Percentiles rank a stretch among this genome's conserved stretches.
Evolutionary conservation across 1,140 invertebrate species (phyloP).

Genomic region (Ips nitidus): DNA sequence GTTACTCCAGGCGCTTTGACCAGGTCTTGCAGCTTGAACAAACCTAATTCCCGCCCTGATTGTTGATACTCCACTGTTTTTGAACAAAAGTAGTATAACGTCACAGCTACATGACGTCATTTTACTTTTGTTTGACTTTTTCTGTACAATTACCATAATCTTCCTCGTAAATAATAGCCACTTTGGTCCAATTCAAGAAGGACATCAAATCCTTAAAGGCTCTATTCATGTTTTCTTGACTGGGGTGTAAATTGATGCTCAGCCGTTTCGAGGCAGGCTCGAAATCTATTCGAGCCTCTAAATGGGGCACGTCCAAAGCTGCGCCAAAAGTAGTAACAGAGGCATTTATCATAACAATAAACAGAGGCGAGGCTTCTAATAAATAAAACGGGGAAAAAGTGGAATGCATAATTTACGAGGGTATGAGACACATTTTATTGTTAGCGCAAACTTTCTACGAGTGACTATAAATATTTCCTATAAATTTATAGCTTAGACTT

Average conservation of each 20-base stretch:
- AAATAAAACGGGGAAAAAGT: neutral
- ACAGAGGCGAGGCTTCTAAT: no score
- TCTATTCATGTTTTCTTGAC: constrained; percentile 77
- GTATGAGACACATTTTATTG: no score
- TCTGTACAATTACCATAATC: constrained; percentile 65
- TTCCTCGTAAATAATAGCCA: constrained; percentile 92
- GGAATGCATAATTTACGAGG: no score
- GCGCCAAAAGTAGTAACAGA: neutral
- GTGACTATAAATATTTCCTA: neutral
- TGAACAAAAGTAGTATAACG: neutral
- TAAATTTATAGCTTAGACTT: neutral
- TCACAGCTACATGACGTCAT: neutral
- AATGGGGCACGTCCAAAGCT: constrained; percentile 83
- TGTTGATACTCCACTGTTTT: no score
- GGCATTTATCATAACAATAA: neutral
- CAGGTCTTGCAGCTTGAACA: constrained; percentile 84
- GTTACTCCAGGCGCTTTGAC: constrained; percentile 66
- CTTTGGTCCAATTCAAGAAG: constrained; percentile 90
- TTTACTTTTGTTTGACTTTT: no score
- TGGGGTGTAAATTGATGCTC: constrained; percentile 88
- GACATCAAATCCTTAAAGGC: constrained; percentile 86
- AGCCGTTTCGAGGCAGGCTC: constrained; percentile 71
- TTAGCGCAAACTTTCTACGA: neutral
- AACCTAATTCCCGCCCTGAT: constrained; percentile 58
- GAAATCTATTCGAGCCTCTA: constrained; percentile 77